Conservation (phyloP, 2,113 vertebrate species). For the Anseranas semipalmata region DNA sequence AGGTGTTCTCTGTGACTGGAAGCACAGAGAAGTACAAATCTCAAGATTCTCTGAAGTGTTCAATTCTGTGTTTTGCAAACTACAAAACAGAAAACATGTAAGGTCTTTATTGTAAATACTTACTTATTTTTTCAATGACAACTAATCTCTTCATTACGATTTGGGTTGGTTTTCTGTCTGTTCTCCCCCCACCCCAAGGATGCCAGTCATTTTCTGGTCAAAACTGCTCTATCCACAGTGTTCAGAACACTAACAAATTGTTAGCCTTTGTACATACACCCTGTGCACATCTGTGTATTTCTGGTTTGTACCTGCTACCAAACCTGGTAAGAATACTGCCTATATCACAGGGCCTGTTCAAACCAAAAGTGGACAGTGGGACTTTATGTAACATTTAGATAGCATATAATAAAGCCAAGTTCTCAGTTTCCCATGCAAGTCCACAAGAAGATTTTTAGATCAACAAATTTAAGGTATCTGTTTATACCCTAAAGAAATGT, state of each 20-base stretch:
- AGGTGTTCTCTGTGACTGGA: background rate
- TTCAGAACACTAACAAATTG: background rate
- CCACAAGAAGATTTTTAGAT: background rate
- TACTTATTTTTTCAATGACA: background rate
- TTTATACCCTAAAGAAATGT: background rate
- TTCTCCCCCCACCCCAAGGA: background rate
- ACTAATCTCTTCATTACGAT: accelerated
- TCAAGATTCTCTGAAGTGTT: background rate
- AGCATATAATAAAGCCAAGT: background rate
- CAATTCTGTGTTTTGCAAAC: background rate
- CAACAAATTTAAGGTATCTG: background rate
- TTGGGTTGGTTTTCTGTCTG: background rate
- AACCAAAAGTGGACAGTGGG: background rate
- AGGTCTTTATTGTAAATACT: background rate
- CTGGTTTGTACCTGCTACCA: background rate
- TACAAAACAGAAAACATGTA: background rate
- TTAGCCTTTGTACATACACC: background rate
- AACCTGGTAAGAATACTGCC: background rate
- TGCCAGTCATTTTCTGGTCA: background rate
- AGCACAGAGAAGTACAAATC: background rate
- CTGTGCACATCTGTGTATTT: accelerated
- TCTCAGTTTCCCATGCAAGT: background rate
- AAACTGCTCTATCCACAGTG: background rate
- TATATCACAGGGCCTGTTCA: background rate
- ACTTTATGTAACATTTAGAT: background rate